Evolutionary conservation across 2,797 vertebrate genomes (phyloP), one percentile per base, ranked within the genome.

Genomic region (Salmo trutta): DNA sequence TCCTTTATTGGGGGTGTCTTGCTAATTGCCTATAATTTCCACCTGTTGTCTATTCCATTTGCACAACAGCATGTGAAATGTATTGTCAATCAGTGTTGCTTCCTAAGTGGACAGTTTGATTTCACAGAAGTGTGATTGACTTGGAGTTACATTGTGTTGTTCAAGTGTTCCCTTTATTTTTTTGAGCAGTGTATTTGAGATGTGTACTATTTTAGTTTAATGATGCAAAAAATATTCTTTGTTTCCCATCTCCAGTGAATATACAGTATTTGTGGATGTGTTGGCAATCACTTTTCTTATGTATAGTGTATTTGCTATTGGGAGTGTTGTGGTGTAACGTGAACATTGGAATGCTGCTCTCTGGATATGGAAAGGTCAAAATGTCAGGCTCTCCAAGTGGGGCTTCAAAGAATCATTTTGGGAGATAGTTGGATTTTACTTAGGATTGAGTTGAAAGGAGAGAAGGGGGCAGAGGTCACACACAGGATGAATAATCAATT

Each of bases 351-450:
- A 83, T 75, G 77, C 76, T 73, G 1, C 78, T 47, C 41, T 10
- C 41, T 47, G 41, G 83, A 71, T 77, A 77, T 56, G 75, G 86
- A 83, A 79, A 87, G 89, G 89, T 79, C 88, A 87, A 84, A 87
- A 90, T 84, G 88, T 90, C 85, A 88, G 77, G 73, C 88, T 89
- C 89, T 91, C 86, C 73, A 15, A 15, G 91, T 90, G 88, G 86
- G 88, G 83, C 89, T 82, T 90, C 90, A 83, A 86, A 90, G 89
- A 92, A 93, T 92, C 92, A 91, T 91, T 90, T 87, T 76, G 79
- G 75, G 74, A 84, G 79, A 88, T 82, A 91, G 84, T 91, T 84
- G 82, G 85, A 86, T 92, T 93, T 93, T 89, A 90, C 83, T 83
- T 74, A 76, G 82, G 74, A 83, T 73, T 24, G 71, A 84, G 75